Evolutionary conservation across 1,140 invertebrate genomes (phyloP).

Genomic region (Neuroterus valhalla): DNA sequence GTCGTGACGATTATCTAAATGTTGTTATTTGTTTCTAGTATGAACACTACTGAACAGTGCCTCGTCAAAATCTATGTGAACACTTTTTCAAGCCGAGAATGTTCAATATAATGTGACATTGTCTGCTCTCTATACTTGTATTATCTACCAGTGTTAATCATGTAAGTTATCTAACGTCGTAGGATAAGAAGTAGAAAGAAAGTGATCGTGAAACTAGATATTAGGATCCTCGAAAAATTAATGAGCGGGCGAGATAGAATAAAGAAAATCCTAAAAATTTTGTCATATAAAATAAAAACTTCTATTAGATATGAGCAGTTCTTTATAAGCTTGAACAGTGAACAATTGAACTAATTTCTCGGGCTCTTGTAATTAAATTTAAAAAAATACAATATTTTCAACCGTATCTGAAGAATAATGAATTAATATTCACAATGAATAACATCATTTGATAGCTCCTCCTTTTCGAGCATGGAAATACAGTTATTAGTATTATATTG

Average conservation of each 20-base stretch:
- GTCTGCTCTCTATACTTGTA: slow-evolving; percentile 62
- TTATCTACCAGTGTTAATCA: slow-evolving; percentile 64
- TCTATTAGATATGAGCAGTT: no score
- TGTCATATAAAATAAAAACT: no score
- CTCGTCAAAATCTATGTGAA: slow-evolving; percentile 73
- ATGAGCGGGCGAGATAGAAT: background rate
- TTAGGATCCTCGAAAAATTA: background rate
- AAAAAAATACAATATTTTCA: no score
- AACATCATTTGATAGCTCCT: no score
- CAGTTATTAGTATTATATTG: no score
- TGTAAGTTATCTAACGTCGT: slow-evolving; percentile 34
- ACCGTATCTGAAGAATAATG: no score
- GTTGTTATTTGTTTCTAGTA: slow-evolving; percentile 72
- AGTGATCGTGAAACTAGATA: background rate
- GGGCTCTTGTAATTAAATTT: no score
- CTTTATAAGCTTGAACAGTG: no score
- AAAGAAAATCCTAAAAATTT: background rate
- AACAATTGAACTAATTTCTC: no score
- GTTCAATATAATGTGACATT: slow-evolving; percentile 64
- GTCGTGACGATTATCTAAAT: slow-evolving; percentile 64
- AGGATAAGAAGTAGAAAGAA: background rate
- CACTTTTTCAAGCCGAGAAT: slow-evolving; percentile 66
- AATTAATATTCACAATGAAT: no score
- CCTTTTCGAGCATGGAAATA: no score
- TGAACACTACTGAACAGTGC: slow-evolving; percentile 74